Evolutionary conservation across 1,140 invertebrate genomes (phyloP), one percentile per base, ranked within the genome.

Genomic region (Hormaphis cornu): DNA sequence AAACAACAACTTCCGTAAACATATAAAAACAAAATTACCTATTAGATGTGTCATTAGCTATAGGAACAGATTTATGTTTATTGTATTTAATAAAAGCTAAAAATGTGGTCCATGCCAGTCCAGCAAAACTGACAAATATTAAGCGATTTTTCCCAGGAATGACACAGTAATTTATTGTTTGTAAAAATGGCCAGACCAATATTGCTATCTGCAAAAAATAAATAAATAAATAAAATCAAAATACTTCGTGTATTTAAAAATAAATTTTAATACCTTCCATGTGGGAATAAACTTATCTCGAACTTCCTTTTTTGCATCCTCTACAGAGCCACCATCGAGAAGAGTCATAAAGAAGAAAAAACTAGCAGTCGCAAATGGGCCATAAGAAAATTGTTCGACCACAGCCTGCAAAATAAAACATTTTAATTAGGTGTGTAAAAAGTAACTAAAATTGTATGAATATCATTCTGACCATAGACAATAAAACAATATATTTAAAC

Each of bases 311-410:
- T 83, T 74, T 58, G 86, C 86, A 74, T 87, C 83, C 70, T 84
- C 74, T 40, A 87, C 74, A 28, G 83, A 81, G 79, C 88, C 88
- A 22, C 83, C 80, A 81, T 92, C 88, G 59, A 93, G 75, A 35
- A 91, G 74, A 76, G 83, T 89, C 83, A 92, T 90, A 37, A 85
- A 84, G 80, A 89, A 87, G 75, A 89, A 91, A 75, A 92, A 93
- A 74, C 85, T 88, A 70, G 81, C 82, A 81, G 90, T 86, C 53
- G 89, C 89, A 73, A 86, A 82, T 71, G 90, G 90, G 22, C 86
- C 85, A 75, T 92, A 93, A 2, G 86, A 85, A 14, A 92, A 78
- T 80, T 91, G 90, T 80, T 93, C 90, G 46, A 90, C 81, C 26
- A 87, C 74, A 71, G 88, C 89, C 89, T 90, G 74, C 40, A 83